Base-by-base conservation (phyloP, 2,888 invertebrate genomes). In the Ischnus inquisitorius region DNA sequence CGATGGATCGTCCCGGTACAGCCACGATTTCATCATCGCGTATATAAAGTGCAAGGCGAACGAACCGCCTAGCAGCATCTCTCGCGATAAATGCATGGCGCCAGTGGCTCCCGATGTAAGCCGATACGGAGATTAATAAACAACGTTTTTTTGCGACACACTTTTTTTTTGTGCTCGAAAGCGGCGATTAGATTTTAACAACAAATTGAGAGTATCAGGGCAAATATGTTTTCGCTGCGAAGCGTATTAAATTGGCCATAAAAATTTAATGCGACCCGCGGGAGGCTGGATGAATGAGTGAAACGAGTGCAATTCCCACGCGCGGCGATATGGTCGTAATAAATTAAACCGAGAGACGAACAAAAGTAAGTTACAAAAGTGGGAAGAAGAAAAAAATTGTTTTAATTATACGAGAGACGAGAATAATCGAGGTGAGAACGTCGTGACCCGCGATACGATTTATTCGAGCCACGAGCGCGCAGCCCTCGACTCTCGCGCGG, bases 1-100 rank as follows among this genome's bases (percentile, higher is more conserved):
- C 80, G 84, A 84, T 60, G 75, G 67, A 79, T 79, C 81, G 75
- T 79, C 81, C 78, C 84, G 84, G 84, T 79, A 82, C 79, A 14
- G 60, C 8, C 25, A 46, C 41, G 84, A 76, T 84, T 79, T 71
- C 81, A 79, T 84, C 81, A 84, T 71, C 48, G 60, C 51, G 51
- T 51, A 69, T 51, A 72, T 72, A 51, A 62, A 67, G 28, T 16
- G 28, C 62, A 57, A 54, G 57, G 46, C 62, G 14, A 34, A 19
- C 22, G 75, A 69, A 46, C 67, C 39, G 71, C 72, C 5, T 43
- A 3, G 39, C 62, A 69, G 57, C 64, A 62, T 71, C 80, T 74
- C 25, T 41, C 28, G 64, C 54, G 65, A 69, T 78, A 75, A 79
- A 75, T 48, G 46, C 75, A 43, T 72, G 81, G 71, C 84, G 79